Percentiles rank a stretch among this genome's conserved stretches.
Conservation (phyloP, 2,888 invertebrate genomes). For the Acronicta alni region DNA sequence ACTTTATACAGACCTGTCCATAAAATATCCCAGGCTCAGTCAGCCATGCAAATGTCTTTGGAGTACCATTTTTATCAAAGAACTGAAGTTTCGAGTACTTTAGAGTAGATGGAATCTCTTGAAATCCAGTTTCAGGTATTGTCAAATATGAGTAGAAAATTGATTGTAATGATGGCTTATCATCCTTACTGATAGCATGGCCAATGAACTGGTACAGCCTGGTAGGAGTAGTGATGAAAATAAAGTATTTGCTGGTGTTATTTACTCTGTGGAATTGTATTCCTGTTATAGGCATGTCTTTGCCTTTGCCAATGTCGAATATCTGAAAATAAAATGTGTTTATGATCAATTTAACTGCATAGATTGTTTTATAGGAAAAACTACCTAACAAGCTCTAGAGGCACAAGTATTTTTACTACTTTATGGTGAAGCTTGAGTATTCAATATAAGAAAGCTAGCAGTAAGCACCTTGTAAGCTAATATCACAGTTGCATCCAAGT, state of each 20-base stretch:
- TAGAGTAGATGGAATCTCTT: conserved; percentile 92
- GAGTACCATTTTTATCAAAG: conserved; percentile 91
- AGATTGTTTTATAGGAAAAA: not conserved
- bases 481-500: too few species aligned
- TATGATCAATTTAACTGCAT: too few species aligned
- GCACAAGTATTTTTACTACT: not conserved
- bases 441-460: not conserved
- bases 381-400: conserved; percentile 18
- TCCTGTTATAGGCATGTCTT: conserved; percentile 95
- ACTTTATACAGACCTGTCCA: conserved; percentile 90
- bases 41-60: conserved; percentile 96
- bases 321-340: conserved; percentile 88
- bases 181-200: conserved; percentile 91
- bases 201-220: conserved; percentile 97
- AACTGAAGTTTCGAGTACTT: conserved; percentile 94
- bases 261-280: conserved; percentile 94
- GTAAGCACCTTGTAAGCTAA: not conserved
- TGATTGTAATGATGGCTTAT: conserved; percentile 94
- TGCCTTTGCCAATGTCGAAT: conserved; percentile 95
- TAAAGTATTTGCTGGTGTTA: conserved; percentile 92
- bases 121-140: conserved; percentile 92
- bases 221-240: conserved; percentile 95
- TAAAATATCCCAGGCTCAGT: conserved; percentile 95
- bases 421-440: too few species aligned
- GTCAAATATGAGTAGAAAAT: conserved; percentile 94